Conservation (phyloP, 2,113 vertebrate species). For the Eptatretus burgeri region DNA sequence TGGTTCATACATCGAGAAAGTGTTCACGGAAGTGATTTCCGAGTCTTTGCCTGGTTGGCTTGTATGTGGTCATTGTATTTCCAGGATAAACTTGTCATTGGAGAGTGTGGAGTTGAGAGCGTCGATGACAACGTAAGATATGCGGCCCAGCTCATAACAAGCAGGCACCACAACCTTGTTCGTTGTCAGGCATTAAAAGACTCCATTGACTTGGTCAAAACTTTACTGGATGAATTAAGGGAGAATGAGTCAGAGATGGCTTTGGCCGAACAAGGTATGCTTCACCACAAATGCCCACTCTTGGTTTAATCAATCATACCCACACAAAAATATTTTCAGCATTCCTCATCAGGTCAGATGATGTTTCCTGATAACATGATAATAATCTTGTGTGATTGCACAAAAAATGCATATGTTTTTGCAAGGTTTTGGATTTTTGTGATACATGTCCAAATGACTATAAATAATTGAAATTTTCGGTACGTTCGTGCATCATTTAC, state of each 20-base stretch:
- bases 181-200: conserved; percentile 96
- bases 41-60: too few species aligned
- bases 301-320: not conserved
- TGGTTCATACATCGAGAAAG: too few species aligned
- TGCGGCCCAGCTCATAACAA: conserved; percentile 95
- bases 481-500: too few species aligned
- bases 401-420: not conserved
- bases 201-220: conserved; percentile 50
- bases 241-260: conserved; percentile 54
- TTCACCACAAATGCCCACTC: not conserved
- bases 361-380: not conserved
- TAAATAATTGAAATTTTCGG: too few species aligned
- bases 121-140: conserved; percentile 79
- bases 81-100: conserved; percentile 73
- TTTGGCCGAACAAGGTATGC: conserved; percentile 42
- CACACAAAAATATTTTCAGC: not conserved
- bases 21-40: too few species aligned
- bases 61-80: not conserved
- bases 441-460: conserved; percentile 7
- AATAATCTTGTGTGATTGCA: not conserved
- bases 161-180: conserved; percentile 63
- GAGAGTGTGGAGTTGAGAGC: conserved; percentile 66
- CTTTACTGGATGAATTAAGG: conserved; percentile 42
- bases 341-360: not conserved
- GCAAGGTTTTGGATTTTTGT: conserved; percentile 9